These are phyloP conservation scores for Cryptophagus acutangulus DNA, from an alignment of 2,888 invertebrate genomes.

Conservation along the genomic window DNA sequence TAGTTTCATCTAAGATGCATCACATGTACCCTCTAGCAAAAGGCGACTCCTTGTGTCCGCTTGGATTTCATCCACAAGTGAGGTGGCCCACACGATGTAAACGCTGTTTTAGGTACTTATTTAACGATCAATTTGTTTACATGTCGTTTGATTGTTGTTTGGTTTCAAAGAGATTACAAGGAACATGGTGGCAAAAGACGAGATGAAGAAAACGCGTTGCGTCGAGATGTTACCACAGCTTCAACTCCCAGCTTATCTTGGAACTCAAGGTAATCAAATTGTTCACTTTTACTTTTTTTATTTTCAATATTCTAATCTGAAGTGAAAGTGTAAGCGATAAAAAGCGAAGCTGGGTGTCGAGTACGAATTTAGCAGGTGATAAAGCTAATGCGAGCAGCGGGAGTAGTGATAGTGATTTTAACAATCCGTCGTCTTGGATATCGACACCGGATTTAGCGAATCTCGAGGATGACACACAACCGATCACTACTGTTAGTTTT, in stretches of 20 bases:
- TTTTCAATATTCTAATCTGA: not conserved
- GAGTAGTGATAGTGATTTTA: constrained; percentile 28
- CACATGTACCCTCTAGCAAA: constrained; percentile 73
- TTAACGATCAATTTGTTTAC: constrained; percentile 1
- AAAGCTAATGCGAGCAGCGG: constrained; percentile 24
- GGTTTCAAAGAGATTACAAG: constrained; percentile 70
- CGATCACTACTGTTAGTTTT: constrained; percentile 62
- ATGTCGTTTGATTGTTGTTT: constrained; percentile 1
- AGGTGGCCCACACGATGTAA: constrained; percentile 92
- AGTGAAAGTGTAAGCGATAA: constrained; percentile 30
- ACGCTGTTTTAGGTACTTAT: constrained; percentile 80
- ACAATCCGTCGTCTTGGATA: constrained; percentile 64
- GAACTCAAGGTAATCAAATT: constrained; percentile 49
- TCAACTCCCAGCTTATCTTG: constrained; percentile 76
- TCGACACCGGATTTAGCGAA: constrained; percentile 77
- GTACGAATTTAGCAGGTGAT: constrained; percentile 58
- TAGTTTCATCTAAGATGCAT: constrained; percentile 52
- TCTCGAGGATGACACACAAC: constrained; percentile 56
- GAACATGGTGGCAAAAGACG: constrained; percentile 76
- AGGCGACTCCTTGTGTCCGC: constrained; percentile 83
- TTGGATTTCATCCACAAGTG: constrained; percentile 92
- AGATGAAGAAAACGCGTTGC: constrained; percentile 54
- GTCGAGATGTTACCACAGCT: constrained; percentile 57
- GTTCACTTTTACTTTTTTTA: constrained; percentile 3
- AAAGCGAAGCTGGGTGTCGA: constrained; percentile 71